phyloP scores from a whole-genome alignment of 2,888 invertebrate species.

The Mactromeris polynyma region DNA sequence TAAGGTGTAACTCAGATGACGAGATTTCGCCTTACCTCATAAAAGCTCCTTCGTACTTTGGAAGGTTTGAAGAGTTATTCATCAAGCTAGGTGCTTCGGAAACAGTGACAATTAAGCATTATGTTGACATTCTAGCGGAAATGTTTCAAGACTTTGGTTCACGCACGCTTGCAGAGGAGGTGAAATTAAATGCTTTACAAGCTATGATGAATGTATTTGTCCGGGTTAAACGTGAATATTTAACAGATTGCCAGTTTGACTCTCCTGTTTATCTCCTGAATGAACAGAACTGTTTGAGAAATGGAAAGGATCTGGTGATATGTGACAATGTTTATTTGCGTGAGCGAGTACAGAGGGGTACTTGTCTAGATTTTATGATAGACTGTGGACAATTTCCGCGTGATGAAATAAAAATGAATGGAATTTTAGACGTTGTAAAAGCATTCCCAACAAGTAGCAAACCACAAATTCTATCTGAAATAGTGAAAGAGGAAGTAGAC shows the following conservation, averaged over 20 bases:
- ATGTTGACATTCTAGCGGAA: neutral
- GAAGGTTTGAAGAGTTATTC: neutral
- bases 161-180: too few species aligned
- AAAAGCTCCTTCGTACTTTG: neutral
- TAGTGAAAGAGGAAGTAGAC: constrained; percentile 7
- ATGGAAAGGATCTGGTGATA: neutral
- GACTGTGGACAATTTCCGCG: too few species aligned
- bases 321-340: constrained; percentile 14
- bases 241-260: neutral
- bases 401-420: neutral
- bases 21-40: neutral
- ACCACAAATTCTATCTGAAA: constrained; percentile 7
- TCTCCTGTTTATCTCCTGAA: neutral
- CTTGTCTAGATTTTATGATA: neutral
- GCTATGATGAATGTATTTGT: constrained; percentile 10
- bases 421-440: neutral
- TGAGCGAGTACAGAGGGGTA: neutral
- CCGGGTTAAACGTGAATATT: neutral
- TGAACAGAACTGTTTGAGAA: neutral
- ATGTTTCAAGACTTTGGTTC: neutral
- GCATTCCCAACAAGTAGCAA: neutral
- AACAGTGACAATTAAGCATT: neutral
- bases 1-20: neutral
- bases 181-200: neutral
- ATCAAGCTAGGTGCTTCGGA: neutral